Base-by-base conservation (phyloP, 2,888 invertebrate genomes). In the Lamproptera curius region DNA sequence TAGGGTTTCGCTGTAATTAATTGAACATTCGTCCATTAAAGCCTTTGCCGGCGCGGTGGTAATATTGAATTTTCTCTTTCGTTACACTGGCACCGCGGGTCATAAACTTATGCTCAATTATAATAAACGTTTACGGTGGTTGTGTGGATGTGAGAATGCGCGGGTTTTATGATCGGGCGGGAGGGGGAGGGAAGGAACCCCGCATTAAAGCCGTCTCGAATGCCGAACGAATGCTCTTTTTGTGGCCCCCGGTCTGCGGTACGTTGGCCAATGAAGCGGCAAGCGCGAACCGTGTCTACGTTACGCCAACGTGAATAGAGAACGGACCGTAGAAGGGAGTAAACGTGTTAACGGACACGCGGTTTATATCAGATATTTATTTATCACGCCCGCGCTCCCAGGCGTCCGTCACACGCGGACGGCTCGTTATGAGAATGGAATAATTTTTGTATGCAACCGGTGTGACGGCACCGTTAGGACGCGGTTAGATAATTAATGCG, bases 91-190 rank as follows among this genome's bases (percentile, higher is more conserved):
- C 63, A 71, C 77, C 75, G 78, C 70, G 59, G 55, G 58, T 78
- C 77, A 70, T 81, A 81, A 80, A 79, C 70, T 69, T 77, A 76
- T 76, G 73, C 70, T 82, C 76, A 82, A 84, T 85, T 83, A 83
- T 80, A 79, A 78, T 81, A 80, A 81, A 77, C 73, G 74, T 77
- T 77, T 73, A 77, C 71, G 68, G 73, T 70, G 71, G 67, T 69
- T 56, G 69, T 64, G 76, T 70, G 69, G 67, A 75, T 78, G 78
- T 80, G 81, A 72, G 78, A 78, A 73, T 66, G 77, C 65, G 68
- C 67, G 65, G 70, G 74, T 79, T 84, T 82, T 81, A 84, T 76
- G 73, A 68, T 54, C 63, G 33, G 53, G 54, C 51, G 62, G 62
- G 43, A 46, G 26, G 48, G 46, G 41, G 55, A 58, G 58, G 64